Evolutionary conservation across 2,888 invertebrate species (phyloP), one percentile per base, ranked within the genome.

Genomic region (Therioaphis trifolii): DNA sequence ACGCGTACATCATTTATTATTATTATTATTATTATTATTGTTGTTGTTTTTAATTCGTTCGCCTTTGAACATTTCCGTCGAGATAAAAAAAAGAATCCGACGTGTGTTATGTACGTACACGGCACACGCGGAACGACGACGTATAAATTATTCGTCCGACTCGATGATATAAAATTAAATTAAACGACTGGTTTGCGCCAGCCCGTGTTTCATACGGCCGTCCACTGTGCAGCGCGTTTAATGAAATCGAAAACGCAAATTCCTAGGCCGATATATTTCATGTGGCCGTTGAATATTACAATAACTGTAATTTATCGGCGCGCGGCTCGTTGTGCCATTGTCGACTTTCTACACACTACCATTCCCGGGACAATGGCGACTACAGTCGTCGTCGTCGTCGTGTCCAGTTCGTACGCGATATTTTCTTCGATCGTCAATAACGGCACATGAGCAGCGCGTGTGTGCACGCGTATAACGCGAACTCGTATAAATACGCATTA

Each of bases 361-460:
- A 68, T 79, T 79, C n/a, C 24, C 69, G 79, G 79, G 55, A 79
- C 79, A 79, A 79, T 79, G 43, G 69, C 49, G 68, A 63, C 35
- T 66, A 14, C n/a, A 15, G 40, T 61, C 21, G n/a, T 21, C 35
- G 55, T 72, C 27, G 35, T 55, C n/a, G 35, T 46, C 18, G 24
- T 21, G 55, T 74, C 21, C 24, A 74, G 35, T 21, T 55, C 21
- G 15, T 55, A 40, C 4, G n/a, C 4, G n/a, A 15, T 18, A 29
- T 49, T 27, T 76, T 61, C n/a, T 61, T 35, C 46, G 12, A 58
- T 58, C 58, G 24, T 24, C 58, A 58, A 24, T 58, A 58, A 24
- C 12, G 21, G 2, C 24, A 2, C 14, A 9, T 55, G 18, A 55
- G 18, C 21, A n/a, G 58, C 24, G 21, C 1, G 24, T 61, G 24